Base-by-base conservation (phyloP, 2,113 vertebrate genomes). In the Syngnathoides biaculeatus region DNA sequence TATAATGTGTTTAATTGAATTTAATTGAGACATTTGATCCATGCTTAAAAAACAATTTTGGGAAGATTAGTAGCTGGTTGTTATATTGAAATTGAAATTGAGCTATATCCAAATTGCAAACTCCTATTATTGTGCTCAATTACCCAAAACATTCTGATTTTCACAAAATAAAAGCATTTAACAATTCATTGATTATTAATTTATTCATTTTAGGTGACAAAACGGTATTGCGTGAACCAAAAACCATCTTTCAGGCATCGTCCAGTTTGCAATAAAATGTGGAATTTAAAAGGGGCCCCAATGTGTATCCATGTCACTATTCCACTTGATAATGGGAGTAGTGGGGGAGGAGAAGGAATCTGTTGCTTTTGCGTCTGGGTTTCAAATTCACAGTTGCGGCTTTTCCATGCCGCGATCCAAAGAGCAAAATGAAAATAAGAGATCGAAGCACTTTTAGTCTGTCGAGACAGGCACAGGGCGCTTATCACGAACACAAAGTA, bases 371-470 rank as follows among this genome's bases (percentile, higher is more conserved):
- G 75, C 74, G 84, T 88, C 83, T 87, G 77, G 80, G 65, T 83
- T 87, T 88, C 76, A 75, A 82, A 69, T 84, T 86, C 60, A 53
- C 66, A 53, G 67, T 70, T 72, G 55, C 77, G 74, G 64, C 72
- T 86, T 89, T 89, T 90, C 87, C 90, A 81, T 69, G 60, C 60
- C 59, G 42, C 57, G 77, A 81, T 84, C 85, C 88, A 88, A 71
- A 60, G 65, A 71, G 78, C 82, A 79, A 70, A 69, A 79, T 69
- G 77, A 56, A 83, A 78, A 78, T 38, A 78, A 73, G 56, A 71
- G 15, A 62, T 72, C 66, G 65, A 67, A 79, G 77, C 74, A 77
- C 66, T 77, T 78, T 86, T 69, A 85, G 70, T 43, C 72, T 83
- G 64, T 59, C 53, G 35, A 67, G 50, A 1, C 27, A 38, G 52